Evolutionary conservation across 2,888 invertebrate species (phyloP).

Genomic region (Scaeva pyrastri): DNA sequence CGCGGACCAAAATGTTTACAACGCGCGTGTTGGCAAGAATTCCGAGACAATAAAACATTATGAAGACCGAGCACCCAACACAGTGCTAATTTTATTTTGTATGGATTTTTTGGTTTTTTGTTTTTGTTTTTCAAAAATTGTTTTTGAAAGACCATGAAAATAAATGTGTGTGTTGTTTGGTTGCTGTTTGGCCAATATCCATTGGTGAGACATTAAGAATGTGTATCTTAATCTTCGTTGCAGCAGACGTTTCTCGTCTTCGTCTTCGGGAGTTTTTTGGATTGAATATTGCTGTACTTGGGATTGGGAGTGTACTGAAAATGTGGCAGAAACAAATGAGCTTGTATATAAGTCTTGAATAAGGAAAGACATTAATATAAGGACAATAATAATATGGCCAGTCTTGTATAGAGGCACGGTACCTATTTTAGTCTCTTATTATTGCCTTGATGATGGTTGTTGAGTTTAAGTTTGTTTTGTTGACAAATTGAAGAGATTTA

Average conservation of each 20-base stretch:
- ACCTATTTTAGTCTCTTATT: not conserved
- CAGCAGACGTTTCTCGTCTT: not conserved
- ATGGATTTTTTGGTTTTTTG: not conserved
- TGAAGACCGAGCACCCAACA: not conserved
- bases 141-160: constrained; percentile 13
- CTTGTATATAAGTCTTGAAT: not conserved
- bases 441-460: not conserved
- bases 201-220: constrained; percentile 3
- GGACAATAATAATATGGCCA: constrained; percentile 31
- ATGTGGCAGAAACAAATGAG: constrained; percentile 46
- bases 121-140: too few species aligned
- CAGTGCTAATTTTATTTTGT: constrained; percentile 35
- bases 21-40: not conserved
- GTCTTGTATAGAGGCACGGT: not conserved
- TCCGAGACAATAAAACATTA: constrained; percentile 18
- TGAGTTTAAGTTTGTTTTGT: constrained; percentile 10
- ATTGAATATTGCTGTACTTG: not conserved
- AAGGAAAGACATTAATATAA: constrained; percentile 35
- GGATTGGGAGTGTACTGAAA: not conserved
- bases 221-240: constrained; percentile 3
- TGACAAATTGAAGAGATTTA: constrained; percentile 41
- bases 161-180: constrained; percentile 19
- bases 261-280: not conserved
- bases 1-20: constrained; percentile 23
- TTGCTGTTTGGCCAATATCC: constrained; percentile 53